Evolutionary conservation across 1,140 invertebrate genomes (phyloP).

Genomic region (Harlomillsia oculata): DNA sequence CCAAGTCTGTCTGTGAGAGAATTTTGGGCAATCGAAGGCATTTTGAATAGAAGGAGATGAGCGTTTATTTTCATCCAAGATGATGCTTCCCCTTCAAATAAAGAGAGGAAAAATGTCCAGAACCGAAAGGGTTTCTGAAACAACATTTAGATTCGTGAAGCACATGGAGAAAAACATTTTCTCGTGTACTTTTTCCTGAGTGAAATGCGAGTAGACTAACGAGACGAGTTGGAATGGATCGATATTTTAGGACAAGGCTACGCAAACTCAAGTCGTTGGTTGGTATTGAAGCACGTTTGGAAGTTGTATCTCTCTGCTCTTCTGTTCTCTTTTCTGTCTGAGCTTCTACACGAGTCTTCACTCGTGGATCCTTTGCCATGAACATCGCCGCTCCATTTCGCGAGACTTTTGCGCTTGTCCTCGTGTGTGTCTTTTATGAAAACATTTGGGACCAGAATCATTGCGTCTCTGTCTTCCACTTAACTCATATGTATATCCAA

Average conservation of each 20-base stretch:
- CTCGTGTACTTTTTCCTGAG: conserved; percentile 16
- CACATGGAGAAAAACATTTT: conserved; percentile 18
- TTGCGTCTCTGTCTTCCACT: background rate
- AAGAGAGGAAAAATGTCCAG: background rate
- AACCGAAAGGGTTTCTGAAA: too few relatives aligned
- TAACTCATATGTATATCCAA: too few relatives aligned
- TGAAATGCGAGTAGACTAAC: conserved; percentile 19
- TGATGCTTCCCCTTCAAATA: too few relatives aligned
- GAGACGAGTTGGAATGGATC: conserved; percentile 16
- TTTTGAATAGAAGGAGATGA: background rate
- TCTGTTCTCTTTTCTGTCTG: background rate
- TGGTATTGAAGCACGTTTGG: conserved; percentile 7
- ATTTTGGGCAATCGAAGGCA: background rate
- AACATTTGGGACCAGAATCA: too few relatives aligned
- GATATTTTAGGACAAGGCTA: conserved; percentile 31
- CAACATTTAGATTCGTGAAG: conserved; percentile 14
- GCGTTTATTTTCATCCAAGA: conserved; percentile 4
- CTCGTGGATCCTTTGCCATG: too few relatives aligned
- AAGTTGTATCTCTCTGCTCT: background rate
- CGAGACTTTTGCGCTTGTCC: too few relatives aligned
- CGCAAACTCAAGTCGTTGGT: conserved; percentile 28
- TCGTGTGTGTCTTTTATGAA: too few relatives aligned
- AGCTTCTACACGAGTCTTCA: background rate
- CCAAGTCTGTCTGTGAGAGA: background rate
- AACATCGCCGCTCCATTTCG: too few relatives aligned